Conservation (phyloP, 2,888 invertebrate genomes). For the Chrysolina americana region DNA sequence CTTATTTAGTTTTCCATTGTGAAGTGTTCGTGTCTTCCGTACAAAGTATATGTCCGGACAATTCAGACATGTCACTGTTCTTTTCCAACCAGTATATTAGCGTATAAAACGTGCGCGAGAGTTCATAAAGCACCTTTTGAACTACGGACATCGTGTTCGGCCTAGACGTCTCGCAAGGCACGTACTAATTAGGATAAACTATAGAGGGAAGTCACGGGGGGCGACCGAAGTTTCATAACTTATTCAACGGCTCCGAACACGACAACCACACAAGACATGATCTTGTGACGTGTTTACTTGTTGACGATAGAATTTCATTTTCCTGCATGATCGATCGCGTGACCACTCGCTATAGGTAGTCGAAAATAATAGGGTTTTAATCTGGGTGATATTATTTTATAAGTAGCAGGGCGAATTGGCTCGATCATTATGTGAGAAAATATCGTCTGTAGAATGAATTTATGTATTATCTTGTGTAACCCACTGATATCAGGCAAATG, state of each 20-base stretch:
- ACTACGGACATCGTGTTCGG: conserved; percentile 14
- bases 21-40: too few relatives aligned
- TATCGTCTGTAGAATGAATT: too few relatives aligned
- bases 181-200: conserved; percentile 16
- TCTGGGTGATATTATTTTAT: neutral
- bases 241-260: conserved; percentile 11
- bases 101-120: neutral
- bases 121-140: conserved; percentile 9
- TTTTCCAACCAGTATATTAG: neutral
- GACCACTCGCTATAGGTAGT: conserved; percentile 21
- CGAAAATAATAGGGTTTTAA: conserved; percentile 2
- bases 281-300: conserved; percentile 14
- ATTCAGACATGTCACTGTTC: neutral
- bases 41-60: too few relatives aligned
- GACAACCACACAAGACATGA: conserved; percentile 2
- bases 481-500: too few relatives aligned
- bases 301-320: conserved; percentile 20
- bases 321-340: conserved; percentile 20
- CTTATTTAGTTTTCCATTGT: too few relatives aligned
- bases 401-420: neutral
- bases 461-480: too few relatives aligned
- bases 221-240: conserved; percentile 12
- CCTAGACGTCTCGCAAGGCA: conserved; percentile 15
- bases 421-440: neutral
- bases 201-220: neutral